phyloP scores from a whole-genome alignment of 2,113 vertebrate species.

The Anoura caudifer region DNA sequence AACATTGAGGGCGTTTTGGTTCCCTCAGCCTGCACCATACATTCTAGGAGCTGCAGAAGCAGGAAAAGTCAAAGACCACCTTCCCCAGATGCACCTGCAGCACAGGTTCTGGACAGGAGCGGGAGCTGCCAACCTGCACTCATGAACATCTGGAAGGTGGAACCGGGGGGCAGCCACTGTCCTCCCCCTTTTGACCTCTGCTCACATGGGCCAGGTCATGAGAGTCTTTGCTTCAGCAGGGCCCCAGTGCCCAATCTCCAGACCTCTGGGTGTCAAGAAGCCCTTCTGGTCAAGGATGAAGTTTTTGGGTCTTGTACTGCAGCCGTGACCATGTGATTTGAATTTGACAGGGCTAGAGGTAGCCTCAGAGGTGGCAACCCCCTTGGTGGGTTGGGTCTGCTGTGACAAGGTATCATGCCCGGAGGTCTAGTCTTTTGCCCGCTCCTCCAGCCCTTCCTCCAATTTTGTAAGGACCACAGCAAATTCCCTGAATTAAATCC shows the following conservation, averaged over 20 bases:
- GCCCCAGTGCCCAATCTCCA: fast-evolving
- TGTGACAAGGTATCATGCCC: neutral
- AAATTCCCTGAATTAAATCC: neutral
- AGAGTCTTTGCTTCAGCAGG: neutral
- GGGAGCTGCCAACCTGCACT: neutral
- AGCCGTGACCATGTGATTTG: neutral
- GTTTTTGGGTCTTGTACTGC: neutral
- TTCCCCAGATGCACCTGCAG: neutral
- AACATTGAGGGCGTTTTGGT: neutral
- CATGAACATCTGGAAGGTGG: neutral
- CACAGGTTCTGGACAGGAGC: neutral
- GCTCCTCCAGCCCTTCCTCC: neutral
- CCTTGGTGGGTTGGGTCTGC: neutral
- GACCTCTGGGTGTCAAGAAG: neutral
- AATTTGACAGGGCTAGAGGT: neutral
- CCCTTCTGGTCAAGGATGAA: neutral
- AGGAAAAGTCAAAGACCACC: neutral
- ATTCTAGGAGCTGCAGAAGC: neutral
- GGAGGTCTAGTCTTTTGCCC: neutral
- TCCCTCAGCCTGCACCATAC: neutral
- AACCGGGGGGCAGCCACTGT: neutral
- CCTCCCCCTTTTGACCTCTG: neutral
- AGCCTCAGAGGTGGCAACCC: neutral
- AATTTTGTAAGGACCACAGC: neutral
- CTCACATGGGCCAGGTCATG: neutral